Conservation (phyloP, 2,888 invertebrate genomes). For the Silvanus unidentatus region DNA sequence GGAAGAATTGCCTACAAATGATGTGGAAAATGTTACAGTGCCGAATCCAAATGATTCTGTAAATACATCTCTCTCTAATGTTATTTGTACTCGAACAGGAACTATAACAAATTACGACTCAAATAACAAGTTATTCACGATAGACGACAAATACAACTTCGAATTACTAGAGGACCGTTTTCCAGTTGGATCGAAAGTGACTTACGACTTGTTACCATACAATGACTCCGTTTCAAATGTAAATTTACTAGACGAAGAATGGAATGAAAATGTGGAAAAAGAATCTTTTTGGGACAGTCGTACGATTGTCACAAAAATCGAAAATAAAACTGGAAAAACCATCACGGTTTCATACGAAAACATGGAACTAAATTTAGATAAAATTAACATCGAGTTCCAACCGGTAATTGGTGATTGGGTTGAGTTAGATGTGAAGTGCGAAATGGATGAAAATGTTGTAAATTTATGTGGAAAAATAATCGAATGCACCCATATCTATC, state of each 20-base stretch:
- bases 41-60: neutral
- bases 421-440: slow-evolving; percentile 56
- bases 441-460: slow-evolving; percentile 53
- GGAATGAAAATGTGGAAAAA: slow-evolving; percentile 26
- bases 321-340: slow-evolving; percentile 39
- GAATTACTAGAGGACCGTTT: slow-evolving; percentile 4
- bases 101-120: too few species aligned
- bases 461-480: slow-evolving; percentile 54
- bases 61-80: too few species aligned
- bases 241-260: slow-evolving; percentile 28
- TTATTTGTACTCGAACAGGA: too few species aligned
- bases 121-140: neutral
- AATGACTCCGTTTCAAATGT: slow-evolving; percentile 41
- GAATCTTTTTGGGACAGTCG: slow-evolving; percentile 31
- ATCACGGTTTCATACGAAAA: slow-evolving; percentile 51
- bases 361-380: slow-evolving; percentile 57
- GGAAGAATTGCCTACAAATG: neutral
- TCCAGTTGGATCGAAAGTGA: slow-evolving; percentile 9
- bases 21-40: too few species aligned
- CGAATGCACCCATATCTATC: slow-evolving; percentile 54
- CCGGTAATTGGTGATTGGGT: slow-evolving; percentile 68
- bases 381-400: slow-evolving; percentile 57
- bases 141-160: slow-evolving; percentile 8
- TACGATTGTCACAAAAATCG: slow-evolving; percentile 44
- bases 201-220: slow-evolving; percentile 14